These are phyloP conservation scores for Ceraclea dissimilis DNA, from an alignment of 2,888 invertebrate species.

Conservation along the genomic window DNA sequence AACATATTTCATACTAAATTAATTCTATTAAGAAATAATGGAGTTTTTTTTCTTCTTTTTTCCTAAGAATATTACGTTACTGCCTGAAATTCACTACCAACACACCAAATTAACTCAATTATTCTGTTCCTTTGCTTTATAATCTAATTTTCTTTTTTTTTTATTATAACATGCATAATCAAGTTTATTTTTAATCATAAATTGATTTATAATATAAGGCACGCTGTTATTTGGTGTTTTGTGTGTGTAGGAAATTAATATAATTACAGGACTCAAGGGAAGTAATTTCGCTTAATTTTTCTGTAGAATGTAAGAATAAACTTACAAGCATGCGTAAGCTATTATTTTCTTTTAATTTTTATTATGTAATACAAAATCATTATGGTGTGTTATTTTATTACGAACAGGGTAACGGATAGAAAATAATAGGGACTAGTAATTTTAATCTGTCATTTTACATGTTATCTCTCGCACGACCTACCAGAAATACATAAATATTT, in stretches of 20 bases:
- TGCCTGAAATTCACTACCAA: neutral
- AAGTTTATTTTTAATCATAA: slow-evolving; percentile 1
- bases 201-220: neutral
- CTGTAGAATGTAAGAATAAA: neutral
- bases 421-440: too few relatives aligned
- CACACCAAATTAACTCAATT: neutral
- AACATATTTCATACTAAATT: slow-evolving; percentile 19
- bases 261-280: neutral
- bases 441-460: too few relatives aligned
- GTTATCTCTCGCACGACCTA: too few relatives aligned
- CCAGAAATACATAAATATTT: too few relatives aligned
- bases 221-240: neutral
- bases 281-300: neutral
- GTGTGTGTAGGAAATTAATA: neutral
- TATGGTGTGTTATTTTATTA: too few relatives aligned
- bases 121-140: neutral
- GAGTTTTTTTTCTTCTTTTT: too few relatives aligned
- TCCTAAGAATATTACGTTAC: neutral
- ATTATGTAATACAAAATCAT: neutral
- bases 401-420: too few relatives aligned
- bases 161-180: neutral
- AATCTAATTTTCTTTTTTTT: neutral
- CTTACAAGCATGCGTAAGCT: neutral
- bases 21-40: slow-evolving; percentile 8
- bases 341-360: neutral